Percentiles rank a stretch among this genome's conserved stretches.
Conservation (phyloP, 2,113 vertebrate genomes). For the Melospiza melodia region DNA sequence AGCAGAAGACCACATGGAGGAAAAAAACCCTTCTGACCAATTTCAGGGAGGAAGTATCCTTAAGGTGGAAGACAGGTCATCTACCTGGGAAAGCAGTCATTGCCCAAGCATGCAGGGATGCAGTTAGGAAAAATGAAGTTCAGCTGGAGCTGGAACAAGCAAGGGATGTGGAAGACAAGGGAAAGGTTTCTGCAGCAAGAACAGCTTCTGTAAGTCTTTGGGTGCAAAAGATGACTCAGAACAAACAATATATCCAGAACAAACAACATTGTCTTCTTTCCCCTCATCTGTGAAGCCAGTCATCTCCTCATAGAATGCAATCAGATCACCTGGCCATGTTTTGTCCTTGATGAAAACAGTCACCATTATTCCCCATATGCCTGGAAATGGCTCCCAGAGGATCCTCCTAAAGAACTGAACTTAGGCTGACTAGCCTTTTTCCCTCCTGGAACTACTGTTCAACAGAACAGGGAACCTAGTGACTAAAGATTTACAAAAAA, state of each 20-base stretch:
- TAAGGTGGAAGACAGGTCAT: not conserved
- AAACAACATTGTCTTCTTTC: not conserved
- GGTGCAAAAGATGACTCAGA: not conserved
- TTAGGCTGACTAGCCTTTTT: not conserved
- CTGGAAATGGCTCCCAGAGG: not conserved
- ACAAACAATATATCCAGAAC: not conserved
- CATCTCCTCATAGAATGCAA: not conserved
- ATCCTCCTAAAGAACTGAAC: not conserved
- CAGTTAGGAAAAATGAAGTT: not conserved
- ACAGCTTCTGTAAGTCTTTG: not conserved
- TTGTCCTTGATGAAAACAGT: not conserved
- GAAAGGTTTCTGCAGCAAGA: not conserved
- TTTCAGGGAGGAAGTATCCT: not conserved
- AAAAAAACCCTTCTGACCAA: not conserved
- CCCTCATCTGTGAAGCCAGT: not conserved
- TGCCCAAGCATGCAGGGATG: not conserved
- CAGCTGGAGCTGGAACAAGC: not conserved
- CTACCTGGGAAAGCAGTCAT: not conserved
- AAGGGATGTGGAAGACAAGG: not conserved
- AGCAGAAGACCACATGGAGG: not conserved
- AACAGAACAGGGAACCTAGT: not conserved
- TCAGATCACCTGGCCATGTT: not conserved
- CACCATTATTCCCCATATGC: not conserved
- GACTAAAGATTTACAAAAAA: not conserved
- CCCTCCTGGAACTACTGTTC: not conserved